A percentile compares a stretch with the other conserved stretches of the same genome.
Conservation (phyloP, 2,888 invertebrate species). For the Anaspis maculata region DNA sequence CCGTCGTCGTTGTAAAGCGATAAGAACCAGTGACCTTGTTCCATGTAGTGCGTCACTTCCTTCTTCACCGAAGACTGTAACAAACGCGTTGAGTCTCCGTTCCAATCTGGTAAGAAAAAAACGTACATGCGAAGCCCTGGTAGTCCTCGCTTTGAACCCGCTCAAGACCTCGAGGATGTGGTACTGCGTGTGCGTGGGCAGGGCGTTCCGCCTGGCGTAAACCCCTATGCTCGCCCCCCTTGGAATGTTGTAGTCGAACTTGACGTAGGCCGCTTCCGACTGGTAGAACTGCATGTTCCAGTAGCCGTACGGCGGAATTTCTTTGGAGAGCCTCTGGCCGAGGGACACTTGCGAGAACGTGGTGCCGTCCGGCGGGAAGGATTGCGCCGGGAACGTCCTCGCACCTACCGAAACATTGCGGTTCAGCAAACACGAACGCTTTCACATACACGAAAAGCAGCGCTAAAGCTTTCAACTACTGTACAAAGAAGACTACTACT, state of each 20-base stretch:
- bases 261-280: conserved; percentile 86
- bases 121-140: conserved; percentile 81
- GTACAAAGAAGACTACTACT: conserved; percentile 1
- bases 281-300: conserved; percentile 98
- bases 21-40: conserved; percentile 94
- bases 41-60: conserved; percentile 91
- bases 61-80: conserved; percentile 75
- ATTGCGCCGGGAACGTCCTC: conserved; percentile 80
- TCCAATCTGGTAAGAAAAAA: background rate
- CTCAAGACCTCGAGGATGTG: conserved; percentile 91
- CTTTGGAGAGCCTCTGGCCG: conserved; percentile 79
- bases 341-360: conserved; percentile 84
- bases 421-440: no score
- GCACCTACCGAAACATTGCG: no score
- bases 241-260: conserved; percentile 90
- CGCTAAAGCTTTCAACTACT: no score
- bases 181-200: conserved; percentile 94
- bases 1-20: conserved; percentile 94
- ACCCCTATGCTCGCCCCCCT: conserved; percentile 89
- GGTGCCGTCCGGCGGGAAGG: conserved; percentile 88
- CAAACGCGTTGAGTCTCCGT: background rate
- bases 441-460: no score
- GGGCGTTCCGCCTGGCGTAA: conserved; percentile 85
- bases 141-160: conserved; percentile 79
- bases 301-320: conserved; percentile 89